Base-by-base conservation (phyloP, 2,888 invertebrate species). In the Orthosia cruda region DNA sequence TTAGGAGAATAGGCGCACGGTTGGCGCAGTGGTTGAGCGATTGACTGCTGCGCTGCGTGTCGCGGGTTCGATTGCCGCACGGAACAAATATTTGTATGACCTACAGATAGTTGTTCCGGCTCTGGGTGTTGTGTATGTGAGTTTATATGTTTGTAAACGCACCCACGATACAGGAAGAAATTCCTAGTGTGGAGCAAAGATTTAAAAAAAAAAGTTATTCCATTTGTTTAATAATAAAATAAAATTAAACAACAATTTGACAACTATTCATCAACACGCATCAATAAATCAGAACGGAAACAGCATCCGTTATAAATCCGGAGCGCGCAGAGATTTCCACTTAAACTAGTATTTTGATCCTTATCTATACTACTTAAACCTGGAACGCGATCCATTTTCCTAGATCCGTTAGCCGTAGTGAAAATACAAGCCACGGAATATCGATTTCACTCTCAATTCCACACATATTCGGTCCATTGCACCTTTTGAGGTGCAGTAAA, bases 401-500 rank as follows among this genome's bases (percentile, higher is more conserved):
- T 75, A 79, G 76, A 80, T 79, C 77, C 82, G 76, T 77, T 80
- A 81, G 83, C 84, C 80, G 74, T 64, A 82, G 80, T 81, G 83
- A 82, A 88, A 86, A 87, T 84, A 87, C 82, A 87, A 82, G 84
- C 84, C 77, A 65, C 77, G 67, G 71, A 62, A 78, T 93, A 93
- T 94, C 91, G 92, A 93, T 93, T 94, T 92, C 91, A 86, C 92
- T 92, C 94, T 92, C 93, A 94, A 95, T 94, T 93, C 93, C 93
- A 92, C 92, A 92, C 93, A 92, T 92, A 92, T 93, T 92, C 93
- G 92, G 94, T 92, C 92, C 89, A 91, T 87, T 95, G 95, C 94
- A 94, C 95, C 93, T 94, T 95, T 94, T 92, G 91, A 91, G 91
- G 93, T 92, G 93, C 95, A 95, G 95, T 95, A 95, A 95, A 96